Conservation (phyloP, 2,113 vertebrate species). For the Mobula hypostoma region DNA sequence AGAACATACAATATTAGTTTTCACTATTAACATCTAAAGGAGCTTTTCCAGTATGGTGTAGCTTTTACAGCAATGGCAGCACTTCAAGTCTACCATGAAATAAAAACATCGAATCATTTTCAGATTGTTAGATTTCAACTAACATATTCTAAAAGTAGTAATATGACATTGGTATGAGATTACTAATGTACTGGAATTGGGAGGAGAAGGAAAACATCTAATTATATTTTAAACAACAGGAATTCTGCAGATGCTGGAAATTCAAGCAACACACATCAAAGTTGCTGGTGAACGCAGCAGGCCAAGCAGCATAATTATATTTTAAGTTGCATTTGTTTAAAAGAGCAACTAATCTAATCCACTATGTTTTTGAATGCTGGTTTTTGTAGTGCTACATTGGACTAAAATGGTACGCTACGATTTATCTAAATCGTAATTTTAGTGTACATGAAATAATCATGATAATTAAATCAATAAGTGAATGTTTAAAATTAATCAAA, state of each 20-base stretch:
- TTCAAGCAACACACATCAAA: too few relatives aligned
- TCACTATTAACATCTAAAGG: too few relatives aligned
- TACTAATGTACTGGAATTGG: background rate
- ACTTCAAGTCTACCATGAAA: background rate
- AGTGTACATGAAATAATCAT: background rate
- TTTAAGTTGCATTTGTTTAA: background rate
- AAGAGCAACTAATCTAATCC: background rate
- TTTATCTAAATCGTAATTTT: background rate
- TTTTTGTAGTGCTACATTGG: background rate
- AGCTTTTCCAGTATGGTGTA: background rate
- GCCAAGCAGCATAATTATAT: too few relatives aligned
- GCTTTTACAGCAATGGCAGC: background rate
- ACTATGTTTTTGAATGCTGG: background rate
- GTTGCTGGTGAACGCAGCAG: too few relatives aligned
- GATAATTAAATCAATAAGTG: background rate
- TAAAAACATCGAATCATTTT: background rate
- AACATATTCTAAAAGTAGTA: background rate
- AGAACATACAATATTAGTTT: background rate
- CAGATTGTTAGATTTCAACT: background rate
- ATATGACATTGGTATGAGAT: background rate
- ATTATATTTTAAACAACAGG: background rate
- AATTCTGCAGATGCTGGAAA: too few relatives aligned
- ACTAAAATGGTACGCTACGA: background rate
- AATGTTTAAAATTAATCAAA: background rate
- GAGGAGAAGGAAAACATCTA: background rate